Evolutionary conservation across 2,797 vertebrate genomes (phyloP), one percentile per base, ranked within the genome.

Genomic region (Coracias cyanogaster): DNA sequence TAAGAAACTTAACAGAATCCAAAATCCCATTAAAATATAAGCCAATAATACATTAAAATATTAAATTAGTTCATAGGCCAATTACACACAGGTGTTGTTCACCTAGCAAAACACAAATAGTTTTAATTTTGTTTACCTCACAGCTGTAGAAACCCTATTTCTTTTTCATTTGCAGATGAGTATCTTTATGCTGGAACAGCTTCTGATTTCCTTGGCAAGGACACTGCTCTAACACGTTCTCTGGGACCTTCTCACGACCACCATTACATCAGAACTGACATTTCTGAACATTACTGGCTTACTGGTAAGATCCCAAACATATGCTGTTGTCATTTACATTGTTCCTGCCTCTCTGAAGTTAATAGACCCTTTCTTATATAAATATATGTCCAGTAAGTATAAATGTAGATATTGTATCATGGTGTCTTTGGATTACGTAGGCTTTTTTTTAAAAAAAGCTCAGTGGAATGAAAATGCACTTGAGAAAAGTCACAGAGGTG

Each of bases 131-230:
- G 48, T 87, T 90, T 80, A 62, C 7, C 11, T 26, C 11, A 33
- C 33, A 73, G 48, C 57, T 86, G 78, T 57, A 80, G 74, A 82
- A 87, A 67, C 35, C 13, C 21, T 55, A 28, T 88, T 80, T 96
- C 16, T 96, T 89, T 91, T 76, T 96, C 92, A 81, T 82, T 97
- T 94, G 26, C 97, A 99, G 99, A 99, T 97, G 99, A 99, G 82
- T 99, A 99, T 97, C 98, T 99, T 86, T 99, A 99, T 89, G 98
- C 98, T 71, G 99, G 99, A 96, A 99, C 99, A 22, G 99, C 99
- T 31, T 99, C 99, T 57, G 99, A 99, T 98, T 99, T 99, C 97
- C 98, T 99, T 97, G 99, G 99, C 95, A 99, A 99, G 97, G 99
- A 99, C 93, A 99, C 99, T 4, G 98, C 98, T 5, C 99, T 99